Evolutionary conservation across 2,888 invertebrate species (phyloP).

Genomic region (Morpho achilles): DNA sequence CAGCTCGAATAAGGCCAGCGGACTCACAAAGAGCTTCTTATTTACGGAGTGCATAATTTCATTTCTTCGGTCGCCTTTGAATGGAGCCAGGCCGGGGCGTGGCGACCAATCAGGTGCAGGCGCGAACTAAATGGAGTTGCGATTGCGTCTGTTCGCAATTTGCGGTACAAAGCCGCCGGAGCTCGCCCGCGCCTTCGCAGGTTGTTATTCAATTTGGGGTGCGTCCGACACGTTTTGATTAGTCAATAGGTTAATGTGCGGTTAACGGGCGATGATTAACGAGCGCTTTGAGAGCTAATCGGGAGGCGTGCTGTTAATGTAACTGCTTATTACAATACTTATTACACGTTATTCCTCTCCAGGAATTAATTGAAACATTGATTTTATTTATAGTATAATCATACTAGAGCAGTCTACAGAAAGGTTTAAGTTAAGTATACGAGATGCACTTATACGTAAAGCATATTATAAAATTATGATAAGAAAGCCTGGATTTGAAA

Average conservation of each 20-base stretch:
- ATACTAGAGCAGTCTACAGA: too few relatives aligned
- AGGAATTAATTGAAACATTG: too few relatives aligned
- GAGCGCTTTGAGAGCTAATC: slow-evolving; percentile 31
- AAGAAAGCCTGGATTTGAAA: too few relatives aligned
- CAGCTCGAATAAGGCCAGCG: slow-evolving; percentile 53
- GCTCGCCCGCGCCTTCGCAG: slow-evolving; percentile 54
- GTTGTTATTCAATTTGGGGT: slow-evolving; percentile 72
- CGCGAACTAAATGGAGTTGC: slow-evolving; percentile 63
- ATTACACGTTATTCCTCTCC: too few relatives aligned
- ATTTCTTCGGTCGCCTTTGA: slow-evolving; percentile 55
- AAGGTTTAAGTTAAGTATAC: too few relatives aligned
- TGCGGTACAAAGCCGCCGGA: slow-evolving; percentile 62
- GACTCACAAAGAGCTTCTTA: slow-evolving; percentile 56
- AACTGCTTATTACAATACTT: slow-evolving; percentile 16
- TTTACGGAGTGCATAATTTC: slow-evolving; percentile 72
- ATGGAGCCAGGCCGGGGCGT: slow-evolving; percentile 50
- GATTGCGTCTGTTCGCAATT: slow-evolving; percentile 59
- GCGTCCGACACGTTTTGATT: slow-evolving; percentile 70
- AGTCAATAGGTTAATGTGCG: slow-evolving; percentile 62
- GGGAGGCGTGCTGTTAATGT: slow-evolving; percentile 27
- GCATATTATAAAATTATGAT: too few relatives aligned
- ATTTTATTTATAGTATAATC: too few relatives aligned
- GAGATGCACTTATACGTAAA: too few relatives aligned
- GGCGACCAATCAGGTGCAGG: slow-evolving; percentile 73
- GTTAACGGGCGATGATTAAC: slow-evolving; percentile 46